phyloP scores from a whole-genome alignment of 1,140 invertebrate genomes.

The Solenopsis fugax region DNA sequence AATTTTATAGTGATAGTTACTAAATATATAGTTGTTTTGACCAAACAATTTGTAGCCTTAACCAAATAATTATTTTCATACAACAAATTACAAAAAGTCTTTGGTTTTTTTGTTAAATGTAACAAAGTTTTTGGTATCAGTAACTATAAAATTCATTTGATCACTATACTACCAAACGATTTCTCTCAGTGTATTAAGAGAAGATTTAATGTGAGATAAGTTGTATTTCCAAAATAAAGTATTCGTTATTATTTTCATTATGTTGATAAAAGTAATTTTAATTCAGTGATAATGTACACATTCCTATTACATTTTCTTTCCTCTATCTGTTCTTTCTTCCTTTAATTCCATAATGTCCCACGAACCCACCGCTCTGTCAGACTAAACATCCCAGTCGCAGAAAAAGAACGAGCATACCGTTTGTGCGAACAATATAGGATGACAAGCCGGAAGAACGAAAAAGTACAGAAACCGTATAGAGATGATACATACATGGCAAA shows the following conservation, averaged over 20 bases:
- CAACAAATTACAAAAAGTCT: no score
- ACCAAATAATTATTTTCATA: no score
- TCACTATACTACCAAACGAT: no score
- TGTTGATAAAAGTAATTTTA: neutral
- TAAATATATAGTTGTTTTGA: no score
- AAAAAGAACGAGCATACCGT: constrained; percentile 54
- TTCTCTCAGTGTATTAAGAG: no score
- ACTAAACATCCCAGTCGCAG: constrained; percentile 66
- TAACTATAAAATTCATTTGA: no score
- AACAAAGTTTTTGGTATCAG: no score
- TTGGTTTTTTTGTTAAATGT: no score
- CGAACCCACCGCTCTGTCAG: constrained; percentile 46
- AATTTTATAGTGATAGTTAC: no score
- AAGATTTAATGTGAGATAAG: neutral
- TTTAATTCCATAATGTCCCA: neutral
- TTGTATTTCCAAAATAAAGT: neutral
- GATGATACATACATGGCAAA: constrained; percentile 16
- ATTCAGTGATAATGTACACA: neutral
- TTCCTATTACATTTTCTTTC: constrained; percentile 11
- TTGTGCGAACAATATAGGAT: constrained; percentile 71
- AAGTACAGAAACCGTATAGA: constrained; percentile 30
- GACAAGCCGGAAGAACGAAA: constrained; percentile 45
- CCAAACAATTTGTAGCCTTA: no score
- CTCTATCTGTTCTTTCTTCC: neutral
- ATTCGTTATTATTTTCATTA: neutral